Percentiles rank a stretch among this genome's conserved stretches.
Evolutionary conservation across 2,888 invertebrate species (phyloP).

Genomic region (Scaptomyza parva): DNA sequence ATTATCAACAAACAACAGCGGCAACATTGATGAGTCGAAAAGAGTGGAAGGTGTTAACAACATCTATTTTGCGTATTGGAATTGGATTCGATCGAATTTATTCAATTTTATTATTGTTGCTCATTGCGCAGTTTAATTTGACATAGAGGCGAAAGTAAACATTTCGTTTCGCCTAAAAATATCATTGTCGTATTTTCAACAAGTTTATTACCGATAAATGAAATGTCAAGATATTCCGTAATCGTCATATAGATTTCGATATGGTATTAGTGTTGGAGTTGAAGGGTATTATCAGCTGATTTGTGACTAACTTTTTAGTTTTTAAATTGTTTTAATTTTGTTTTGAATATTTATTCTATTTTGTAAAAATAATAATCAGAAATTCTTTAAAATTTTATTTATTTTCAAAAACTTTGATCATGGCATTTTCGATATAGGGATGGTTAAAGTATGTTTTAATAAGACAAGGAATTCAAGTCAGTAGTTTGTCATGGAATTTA

Average conservation of each 20-base stretch:
- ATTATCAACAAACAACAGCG: constrained; percentile 49
- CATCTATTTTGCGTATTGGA: constrained; percentile 36
- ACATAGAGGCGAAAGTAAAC: constrained; percentile 19
- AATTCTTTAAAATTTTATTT: too few relatives aligned
- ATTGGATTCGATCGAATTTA: constrained; percentile 21
- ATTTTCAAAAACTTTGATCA: too few relatives aligned
- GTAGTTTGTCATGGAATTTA: too few relatives aligned
- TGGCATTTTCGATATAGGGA: too few relatives aligned
- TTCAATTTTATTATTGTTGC: constrained; percentile 17
- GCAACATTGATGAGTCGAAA: constrained; percentile 27
- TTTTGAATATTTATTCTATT: too few relatives aligned
- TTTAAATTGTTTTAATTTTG: not conserved
- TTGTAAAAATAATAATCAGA: too few relatives aligned
- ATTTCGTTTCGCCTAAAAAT: constrained; percentile 17
- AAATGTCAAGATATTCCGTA: not conserved
- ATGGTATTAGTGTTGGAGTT: not conserved
- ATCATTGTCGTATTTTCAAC: constrained; percentile 12
- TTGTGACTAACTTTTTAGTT: too few relatives aligned
- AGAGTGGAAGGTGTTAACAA: constrained; percentile 43
- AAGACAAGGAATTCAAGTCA: too few relatives aligned
- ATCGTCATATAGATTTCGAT: not conserved
- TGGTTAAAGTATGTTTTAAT: too few relatives aligned
- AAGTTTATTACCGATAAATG: constrained; percentile 1
- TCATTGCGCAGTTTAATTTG: constrained; percentile 21
- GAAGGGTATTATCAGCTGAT: not conserved